Conservation (phyloP, 1,140 invertebrate genomes). For the Drosophila kohkoa region DNA sequence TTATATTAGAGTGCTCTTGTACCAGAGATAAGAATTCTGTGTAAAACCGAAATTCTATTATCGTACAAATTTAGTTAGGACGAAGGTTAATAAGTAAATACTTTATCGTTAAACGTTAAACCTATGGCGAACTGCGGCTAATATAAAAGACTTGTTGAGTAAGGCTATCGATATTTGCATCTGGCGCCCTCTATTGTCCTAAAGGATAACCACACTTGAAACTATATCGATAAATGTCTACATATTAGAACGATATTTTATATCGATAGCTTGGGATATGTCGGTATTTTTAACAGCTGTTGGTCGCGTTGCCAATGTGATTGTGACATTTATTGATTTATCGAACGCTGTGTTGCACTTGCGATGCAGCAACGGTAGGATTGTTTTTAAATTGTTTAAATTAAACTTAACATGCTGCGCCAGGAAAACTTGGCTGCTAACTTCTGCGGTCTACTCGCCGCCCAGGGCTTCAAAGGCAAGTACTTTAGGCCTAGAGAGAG, state of each 20-base stretch:
- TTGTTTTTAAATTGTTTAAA: slow-evolving; percentile 47
- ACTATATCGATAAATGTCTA: not conserved
- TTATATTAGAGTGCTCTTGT: no score
- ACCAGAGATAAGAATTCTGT: no score
- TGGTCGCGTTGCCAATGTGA: slow-evolving; percentile 35
- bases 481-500: not conserved
- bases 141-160: no score
- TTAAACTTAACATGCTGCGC: slow-evolving; percentile 70
- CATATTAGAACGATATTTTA: not conserved
- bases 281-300: slow-evolving; percentile 35
- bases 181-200: not conserved
- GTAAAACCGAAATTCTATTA: no score
- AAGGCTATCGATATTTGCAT: not conserved
- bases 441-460: slow-evolving; percentile 79
- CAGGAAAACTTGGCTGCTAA: slow-evolving; percentile 84
- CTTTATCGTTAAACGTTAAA: no score
- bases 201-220: not conserved
- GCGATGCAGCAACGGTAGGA: slow-evolving; percentile 18
- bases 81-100: no score
- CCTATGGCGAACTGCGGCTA: no score
- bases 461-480: slow-evolving; percentile 76
- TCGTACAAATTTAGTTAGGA: no score
- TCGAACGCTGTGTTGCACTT: slow-evolving; percentile 6
- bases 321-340: slow-evolving; percentile 49
- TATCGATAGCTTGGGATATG: not conserved